Evolutionary conservation across 2,113 vertebrate species (phyloP), one percentile per base, ranked within the genome.

Genomic region (Neolamprologus brichardi): DNA sequence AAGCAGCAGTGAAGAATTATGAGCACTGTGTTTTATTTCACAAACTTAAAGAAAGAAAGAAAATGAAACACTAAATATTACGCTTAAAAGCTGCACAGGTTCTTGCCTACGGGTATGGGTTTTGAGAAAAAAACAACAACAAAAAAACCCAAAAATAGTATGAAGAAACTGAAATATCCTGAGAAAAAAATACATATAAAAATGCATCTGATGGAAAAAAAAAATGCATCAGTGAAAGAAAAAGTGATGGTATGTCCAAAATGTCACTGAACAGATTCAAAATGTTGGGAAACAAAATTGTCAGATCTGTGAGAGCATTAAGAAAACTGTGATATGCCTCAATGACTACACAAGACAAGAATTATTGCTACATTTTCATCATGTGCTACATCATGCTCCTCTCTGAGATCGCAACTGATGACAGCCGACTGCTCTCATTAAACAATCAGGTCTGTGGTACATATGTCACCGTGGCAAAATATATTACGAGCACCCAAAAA

Each of bases 91-190:
- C 14, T 28, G 14, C 14, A 28, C 23, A 18, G 14, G 39, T 46
- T 75, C 23, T 46, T 46, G 14, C 23, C 41, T 46, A 28, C 2
- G 1, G 70, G 41, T 17, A 28, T 75, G 41, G 14, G 39, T 18
- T 75, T 46, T 28, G 41, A 75, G 41, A 46, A 28, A 46, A 46
- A 17, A 23, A 9, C 5, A 44, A 17, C 15, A 25, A 2, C 20
- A 25, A 75, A 17, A 72, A 3, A 0, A 0, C 0, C 2, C 2
- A 0, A 64, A 67, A 75, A 28, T 25, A 46, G 2, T 46, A 25
- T 11, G 23, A 75, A 3, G 23, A 75, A 75, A 4, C 67, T 75
- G 39, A 28, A 75, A 72, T 46, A 72, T 72, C 39, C 39, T 46
- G 39, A 70, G 37, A 46, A 28, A 75, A 70, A 70, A 72, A 46